These are phyloP conservation scores for Falco punctatus DNA, from an alignment of 2,113 vertebrate species.

Conservation along the genomic window DNA sequence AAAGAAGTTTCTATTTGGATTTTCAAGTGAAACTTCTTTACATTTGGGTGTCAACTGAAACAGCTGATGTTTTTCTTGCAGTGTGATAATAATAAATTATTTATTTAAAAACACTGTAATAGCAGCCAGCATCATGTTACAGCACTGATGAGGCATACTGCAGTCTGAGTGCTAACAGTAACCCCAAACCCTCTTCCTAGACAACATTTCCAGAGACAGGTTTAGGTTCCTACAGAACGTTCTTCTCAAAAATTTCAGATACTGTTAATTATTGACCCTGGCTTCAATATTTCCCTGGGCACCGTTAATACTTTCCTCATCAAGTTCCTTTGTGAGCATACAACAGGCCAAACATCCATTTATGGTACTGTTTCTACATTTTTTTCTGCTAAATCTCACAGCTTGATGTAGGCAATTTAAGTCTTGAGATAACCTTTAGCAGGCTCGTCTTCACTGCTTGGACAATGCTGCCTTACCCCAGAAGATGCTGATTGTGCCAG, in stretches of 20 bases:
- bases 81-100: not conserved
- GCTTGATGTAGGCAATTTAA: not conserved
- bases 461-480: not conserved
- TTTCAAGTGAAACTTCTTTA: not conserved
- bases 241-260: not conserved
- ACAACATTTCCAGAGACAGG: not conserved
- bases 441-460: not conserved
- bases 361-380: not conserved
- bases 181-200: not conserved
- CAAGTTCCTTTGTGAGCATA: not conserved
- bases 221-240: not conserved
- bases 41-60: not conserved
- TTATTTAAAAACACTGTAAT: not conserved
- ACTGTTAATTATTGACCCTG: not conserved
- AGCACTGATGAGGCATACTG: not conserved
- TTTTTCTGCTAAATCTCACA: not conserved
- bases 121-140: not conserved
- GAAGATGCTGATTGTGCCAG: not conserved
- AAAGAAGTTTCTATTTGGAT: not conserved
- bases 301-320: not conserved
- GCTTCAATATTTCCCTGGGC: not conserved
- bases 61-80: not conserved
- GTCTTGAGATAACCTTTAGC: not conserved
- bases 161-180: not conserved
- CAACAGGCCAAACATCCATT: not conserved